phyloP scores from a whole-genome alignment of 1,140 invertebrate genomes.

The Ditylenchus dipsaci region DNA sequence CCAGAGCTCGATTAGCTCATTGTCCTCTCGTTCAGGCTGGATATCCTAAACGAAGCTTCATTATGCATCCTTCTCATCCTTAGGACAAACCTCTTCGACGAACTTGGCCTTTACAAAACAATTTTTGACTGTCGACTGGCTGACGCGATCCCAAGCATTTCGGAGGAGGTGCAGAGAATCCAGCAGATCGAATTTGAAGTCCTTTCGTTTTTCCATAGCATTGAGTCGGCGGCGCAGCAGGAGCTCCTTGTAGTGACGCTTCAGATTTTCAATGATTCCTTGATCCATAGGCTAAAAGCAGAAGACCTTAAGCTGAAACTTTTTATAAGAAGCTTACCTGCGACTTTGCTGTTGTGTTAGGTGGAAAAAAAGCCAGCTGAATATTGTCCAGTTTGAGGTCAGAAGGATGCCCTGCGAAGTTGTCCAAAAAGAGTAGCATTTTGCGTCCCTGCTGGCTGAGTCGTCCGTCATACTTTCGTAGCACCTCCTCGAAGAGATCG shows the following conservation, averaged over 20 bases:
- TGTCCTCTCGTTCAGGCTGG: background rate
- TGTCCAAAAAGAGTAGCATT: no score
- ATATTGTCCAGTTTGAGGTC: no score
- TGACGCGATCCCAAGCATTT: background rate
- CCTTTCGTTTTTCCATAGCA: background rate
- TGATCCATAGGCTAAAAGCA: background rate
- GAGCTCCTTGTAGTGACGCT: background rate
- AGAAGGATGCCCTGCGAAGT: no score
- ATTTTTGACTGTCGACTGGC: background rate
- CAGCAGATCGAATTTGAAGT: background rate
- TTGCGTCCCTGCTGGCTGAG: no score
- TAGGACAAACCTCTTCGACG: background rate
- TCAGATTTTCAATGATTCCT: background rate
- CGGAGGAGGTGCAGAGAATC: background rate
- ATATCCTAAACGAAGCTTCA: background rate
- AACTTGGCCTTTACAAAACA: background rate
- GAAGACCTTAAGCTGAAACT: no score
- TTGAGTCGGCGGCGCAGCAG: background rate
- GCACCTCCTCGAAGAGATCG: no score
- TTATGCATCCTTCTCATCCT: background rate
- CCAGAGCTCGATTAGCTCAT: background rate
- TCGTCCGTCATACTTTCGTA: no score
- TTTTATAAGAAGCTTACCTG: no score
- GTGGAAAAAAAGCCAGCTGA: no score
- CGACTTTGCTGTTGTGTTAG: no score